Evolutionary conservation across 2,888 invertebrate species (phyloP).

Genomic region (Myopa tessellatipennis): DNA sequence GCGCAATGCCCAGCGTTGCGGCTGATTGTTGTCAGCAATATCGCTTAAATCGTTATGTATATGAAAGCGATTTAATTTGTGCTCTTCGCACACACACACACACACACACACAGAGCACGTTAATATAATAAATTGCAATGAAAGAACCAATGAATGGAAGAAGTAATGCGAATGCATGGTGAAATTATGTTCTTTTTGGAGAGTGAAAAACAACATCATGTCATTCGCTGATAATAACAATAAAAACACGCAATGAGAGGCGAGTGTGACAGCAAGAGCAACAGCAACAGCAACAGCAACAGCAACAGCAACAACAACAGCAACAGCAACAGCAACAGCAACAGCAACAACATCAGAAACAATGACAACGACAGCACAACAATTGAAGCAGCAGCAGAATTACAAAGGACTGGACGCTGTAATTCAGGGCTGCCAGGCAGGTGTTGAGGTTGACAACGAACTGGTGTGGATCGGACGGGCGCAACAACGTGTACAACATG

Average conservation of each 20-base stretch:
- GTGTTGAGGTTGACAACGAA: constrained; percentile 31
- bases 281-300: neutral
- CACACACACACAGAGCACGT: constrained; percentile 1
- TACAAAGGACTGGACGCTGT: neutral
- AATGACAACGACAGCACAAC: neutral
- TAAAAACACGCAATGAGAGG: constrained; percentile 15
- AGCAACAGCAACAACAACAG: constrained; percentile 9
- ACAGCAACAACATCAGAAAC: neutral
- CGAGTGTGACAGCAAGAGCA: constrained; percentile 19
- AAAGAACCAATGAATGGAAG: constrained; percentile 20
- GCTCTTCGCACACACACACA: neutral
- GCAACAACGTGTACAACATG: constrained; percentile 47
- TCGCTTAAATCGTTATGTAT: constrained; percentile 26
- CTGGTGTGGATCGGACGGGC: constrained; percentile 10
- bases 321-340: constrained; percentile 3
- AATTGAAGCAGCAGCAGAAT: neutral
- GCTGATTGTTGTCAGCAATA: constrained; percentile 25
- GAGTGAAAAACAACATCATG: constrained; percentile 7
- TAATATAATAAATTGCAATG: constrained; percentile 18
- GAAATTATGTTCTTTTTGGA: constrained; percentile 1
- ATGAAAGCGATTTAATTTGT: constrained; percentile 18
- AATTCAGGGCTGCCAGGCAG: constrained; percentile 30
- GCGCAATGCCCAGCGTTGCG: neutral
- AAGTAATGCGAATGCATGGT: constrained; percentile 21
- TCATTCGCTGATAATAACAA: constrained; percentile 26